phyloP scores from a whole-genome alignment of 2,888 invertebrate species.

The Eumacrocentrus americanus region DNA sequence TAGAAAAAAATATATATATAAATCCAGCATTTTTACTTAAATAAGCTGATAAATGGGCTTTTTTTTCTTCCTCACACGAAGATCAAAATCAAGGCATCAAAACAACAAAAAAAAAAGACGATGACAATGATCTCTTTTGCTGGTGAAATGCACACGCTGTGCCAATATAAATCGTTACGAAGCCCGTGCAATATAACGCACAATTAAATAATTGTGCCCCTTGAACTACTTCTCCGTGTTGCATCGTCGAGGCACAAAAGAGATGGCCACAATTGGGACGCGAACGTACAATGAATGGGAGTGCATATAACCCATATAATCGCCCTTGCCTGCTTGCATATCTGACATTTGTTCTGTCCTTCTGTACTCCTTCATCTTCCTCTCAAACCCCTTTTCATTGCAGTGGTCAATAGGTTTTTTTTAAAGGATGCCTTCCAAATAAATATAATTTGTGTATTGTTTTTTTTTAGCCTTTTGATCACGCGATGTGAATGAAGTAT shows the following conservation, averaged over 20 bases:
- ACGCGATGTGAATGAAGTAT: slow-evolving; percentile 7
- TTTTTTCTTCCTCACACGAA: background rate
- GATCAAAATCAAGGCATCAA: background rate
- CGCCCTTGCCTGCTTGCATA: slow-evolving; percentile 14
- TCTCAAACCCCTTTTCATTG: background rate
- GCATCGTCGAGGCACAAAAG: slow-evolving; percentile 38
- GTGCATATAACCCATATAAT: slow-evolving; percentile 37
- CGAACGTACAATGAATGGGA: slow-evolving; percentile 36
- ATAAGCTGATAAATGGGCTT: background rate
- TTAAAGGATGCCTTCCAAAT: background rate
- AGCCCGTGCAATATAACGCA: slow-evolving; percentile 38
- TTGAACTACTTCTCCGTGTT: slow-evolving; percentile 44
- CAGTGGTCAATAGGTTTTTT: too few relatives aligned
- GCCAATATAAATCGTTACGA: slow-evolving; percentile 39
- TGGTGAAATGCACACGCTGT: slow-evolving; percentile 1
- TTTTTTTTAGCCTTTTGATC: background rate
- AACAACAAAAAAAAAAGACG: too few relatives aligned
- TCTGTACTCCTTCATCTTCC: slow-evolving; percentile 27
- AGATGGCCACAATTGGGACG: slow-evolving; percentile 39
- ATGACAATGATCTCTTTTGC: slow-evolving; percentile 6
- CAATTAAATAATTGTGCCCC: slow-evolving; percentile 47
- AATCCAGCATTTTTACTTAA: background rate
- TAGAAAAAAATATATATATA: background rate
- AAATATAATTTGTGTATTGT: background rate
- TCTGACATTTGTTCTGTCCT: slow-evolving; percentile 29